phyloP scores from a whole-genome alignment of 2,888 invertebrate genomes.

The Zonitis immaculata region DNA sequence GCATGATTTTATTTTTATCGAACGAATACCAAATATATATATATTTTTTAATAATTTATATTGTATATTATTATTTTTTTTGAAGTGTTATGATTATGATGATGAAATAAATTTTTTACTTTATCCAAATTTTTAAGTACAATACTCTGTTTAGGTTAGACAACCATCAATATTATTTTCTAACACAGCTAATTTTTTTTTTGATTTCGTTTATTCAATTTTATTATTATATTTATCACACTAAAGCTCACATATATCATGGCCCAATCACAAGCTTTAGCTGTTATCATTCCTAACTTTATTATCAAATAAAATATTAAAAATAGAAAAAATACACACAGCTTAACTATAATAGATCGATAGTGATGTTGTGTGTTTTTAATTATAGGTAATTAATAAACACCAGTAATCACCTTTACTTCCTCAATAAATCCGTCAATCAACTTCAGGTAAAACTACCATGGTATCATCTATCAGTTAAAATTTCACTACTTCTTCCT shows the following conservation, averaged over 20 bases:
- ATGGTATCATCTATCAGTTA: conserved; percentile 22
- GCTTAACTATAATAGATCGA: conserved; percentile 10
- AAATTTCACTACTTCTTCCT: conserved; percentile 10
- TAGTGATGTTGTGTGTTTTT: conserved; percentile 26
- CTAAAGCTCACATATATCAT: neutral
- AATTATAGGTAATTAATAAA: conserved; percentile 48
- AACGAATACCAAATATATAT: conserved; percentile 27
- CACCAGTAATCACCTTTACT: conserved; percentile 35
- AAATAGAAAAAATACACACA: no score
- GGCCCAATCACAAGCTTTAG: neutral
- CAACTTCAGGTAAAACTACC: conserved; percentile 37
- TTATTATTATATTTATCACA: neutral
- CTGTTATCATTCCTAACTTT: neutral
- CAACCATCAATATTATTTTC: conserved; percentile 11
- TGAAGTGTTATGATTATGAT: neutral
- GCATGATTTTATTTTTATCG: conserved; percentile 18
- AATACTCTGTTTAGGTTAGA: conserved; percentile 6
- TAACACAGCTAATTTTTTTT: neutral
- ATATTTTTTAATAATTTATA: conserved; percentile 2
- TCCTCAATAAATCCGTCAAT: conserved; percentile 23
- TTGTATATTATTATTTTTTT: neutral
- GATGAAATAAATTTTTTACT: neutral
- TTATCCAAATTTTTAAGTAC: neutral
- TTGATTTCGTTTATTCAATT: neutral
- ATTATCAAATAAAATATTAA: neutral